Evolutionary conservation across 37 sponge, comb jelly and placozoan species (phyloP), one percentile per base, ranked within the genome.

Genomic region (Eunapius fragilis): DNA sequence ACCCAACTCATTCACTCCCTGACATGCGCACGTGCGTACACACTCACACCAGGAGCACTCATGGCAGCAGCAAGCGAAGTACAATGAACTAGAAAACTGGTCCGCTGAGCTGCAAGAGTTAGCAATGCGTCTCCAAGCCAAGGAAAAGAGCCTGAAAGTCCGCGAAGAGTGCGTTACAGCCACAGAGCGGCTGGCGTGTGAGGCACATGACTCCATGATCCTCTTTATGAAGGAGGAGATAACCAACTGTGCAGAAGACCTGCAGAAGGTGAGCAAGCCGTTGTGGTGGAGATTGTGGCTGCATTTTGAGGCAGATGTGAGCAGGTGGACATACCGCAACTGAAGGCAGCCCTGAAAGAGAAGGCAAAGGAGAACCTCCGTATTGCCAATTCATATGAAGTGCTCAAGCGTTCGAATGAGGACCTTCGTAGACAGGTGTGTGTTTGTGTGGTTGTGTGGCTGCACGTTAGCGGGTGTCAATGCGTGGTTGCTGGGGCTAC

Each of bases 141-240:
- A 31, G 25, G 85, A 74, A 49, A 22, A 75, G 33, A 67, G 37
- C 67, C 68, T 89, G 47, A 78, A 37, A 27, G 9, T 30, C 19
- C 83, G 72, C 14, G 83, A 82, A 37, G 30, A 79, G 47, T 32
- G 36, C 48, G 82, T 88, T 0, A 28, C 58, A n/a, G 82, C 75
- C 23, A 70, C 82, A 31, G 88, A 88, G 83, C 67, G 31, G 27
- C 76, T 88, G 6, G 74, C 82, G 6, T 49, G 75, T 37, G 82
- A 81, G 45, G 88, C 88, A 24, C 82, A 88, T 76, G 83, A 73
- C 24, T 76, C 69, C 24, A 76, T 88, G 31, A 41, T 36, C 1
- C 82, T 82, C 31, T 88, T 49, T 48, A 82, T 80, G 23, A 82
- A 88, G 70, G 77, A 81, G 3, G 88, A 88, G 34, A 33, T 88